Conservation (phyloP, 2,797 vertebrate species). For the Argya squamiceps region DNA sequence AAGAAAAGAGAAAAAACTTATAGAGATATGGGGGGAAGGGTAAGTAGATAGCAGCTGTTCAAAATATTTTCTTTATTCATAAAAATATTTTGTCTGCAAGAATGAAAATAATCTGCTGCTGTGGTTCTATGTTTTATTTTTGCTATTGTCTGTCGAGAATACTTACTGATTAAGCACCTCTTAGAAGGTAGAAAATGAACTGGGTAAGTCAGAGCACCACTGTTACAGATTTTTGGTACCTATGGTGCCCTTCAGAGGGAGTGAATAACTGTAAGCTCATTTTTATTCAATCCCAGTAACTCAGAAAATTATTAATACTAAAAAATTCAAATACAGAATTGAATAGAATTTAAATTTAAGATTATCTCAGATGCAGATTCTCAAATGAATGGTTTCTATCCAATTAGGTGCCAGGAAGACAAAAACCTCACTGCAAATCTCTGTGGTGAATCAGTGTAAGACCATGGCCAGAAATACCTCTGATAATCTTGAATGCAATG, state of each 20-base stretch:
- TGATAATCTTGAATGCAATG: neutral
- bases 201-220: neutral
- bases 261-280: neutral
- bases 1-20: neutral
- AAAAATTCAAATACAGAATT: neutral
- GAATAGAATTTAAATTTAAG: neutral
- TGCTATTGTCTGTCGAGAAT: neutral
- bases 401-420: neutral
- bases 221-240: neutral
- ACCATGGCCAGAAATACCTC: neutral
- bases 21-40: neutral
- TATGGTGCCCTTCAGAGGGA: neutral
- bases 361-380: neutral
- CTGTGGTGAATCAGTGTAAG: neutral
- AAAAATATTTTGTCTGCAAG: neutral
- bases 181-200: neutral
- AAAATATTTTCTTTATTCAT: neutral
- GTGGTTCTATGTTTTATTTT: neutral
- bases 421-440: neutral
- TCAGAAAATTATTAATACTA: neutral
- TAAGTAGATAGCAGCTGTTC: neutral
- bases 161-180: neutral
- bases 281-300: neutral
- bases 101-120: neutral
- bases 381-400: neutral